phyloP scores from a whole-genome alignment of 2,113 vertebrate genomes.

The Orcinus orca region DNA sequence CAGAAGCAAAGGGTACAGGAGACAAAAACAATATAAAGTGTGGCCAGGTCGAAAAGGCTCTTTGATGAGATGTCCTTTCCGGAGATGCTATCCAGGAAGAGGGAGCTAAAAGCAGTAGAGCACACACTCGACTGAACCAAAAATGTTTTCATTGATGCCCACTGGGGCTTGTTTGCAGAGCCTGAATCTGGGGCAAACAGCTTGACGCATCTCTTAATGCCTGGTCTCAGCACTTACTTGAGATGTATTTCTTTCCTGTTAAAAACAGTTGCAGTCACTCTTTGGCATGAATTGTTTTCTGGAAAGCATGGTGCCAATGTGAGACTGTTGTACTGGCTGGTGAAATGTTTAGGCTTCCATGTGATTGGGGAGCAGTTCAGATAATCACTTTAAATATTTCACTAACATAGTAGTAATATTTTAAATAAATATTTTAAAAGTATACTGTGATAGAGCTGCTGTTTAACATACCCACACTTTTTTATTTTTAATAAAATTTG shows the following conservation, averaged over 20 bases:
- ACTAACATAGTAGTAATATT: neutral
- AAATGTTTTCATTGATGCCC: neutral
- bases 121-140: neutral
- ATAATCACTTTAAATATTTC: constrained; percentile 67
- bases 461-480: neutral
- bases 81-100: neutral
- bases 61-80: neutral
- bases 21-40: neutral
- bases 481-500: constrained; percentile 48
- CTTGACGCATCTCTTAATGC: neutral
- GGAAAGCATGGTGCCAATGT: neutral
- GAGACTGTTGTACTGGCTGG: neutral
- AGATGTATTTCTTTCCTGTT: neutral
- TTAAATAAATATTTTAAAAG: constrained; percentile 44
- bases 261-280: constrained; percentile 27
- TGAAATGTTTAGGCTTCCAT: neutral
- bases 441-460: neutral
- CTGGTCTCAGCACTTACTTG: neutral
- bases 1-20: neutral
- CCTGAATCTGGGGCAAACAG: constrained; percentile 16
- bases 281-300: constrained; percentile 26
- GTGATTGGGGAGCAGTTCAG: neutral
- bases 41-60: neutral
- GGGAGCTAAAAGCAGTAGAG: neutral
- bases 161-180: constrained; percentile 51